Conservation (phyloP, 1,140 invertebrate species). For the Pissodes strobi region DNA sequence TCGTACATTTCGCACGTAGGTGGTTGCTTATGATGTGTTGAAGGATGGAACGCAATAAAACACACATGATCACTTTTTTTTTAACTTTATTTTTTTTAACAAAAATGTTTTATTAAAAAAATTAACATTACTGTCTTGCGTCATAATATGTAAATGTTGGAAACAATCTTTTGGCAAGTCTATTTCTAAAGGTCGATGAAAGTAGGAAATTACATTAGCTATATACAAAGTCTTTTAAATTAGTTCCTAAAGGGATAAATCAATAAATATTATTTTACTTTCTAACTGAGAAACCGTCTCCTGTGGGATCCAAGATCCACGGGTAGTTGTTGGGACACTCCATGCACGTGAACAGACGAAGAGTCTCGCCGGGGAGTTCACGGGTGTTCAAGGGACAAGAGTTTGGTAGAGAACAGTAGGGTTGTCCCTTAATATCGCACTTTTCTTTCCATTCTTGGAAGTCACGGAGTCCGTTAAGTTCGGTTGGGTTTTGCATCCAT, state of each 20-base stretch:
- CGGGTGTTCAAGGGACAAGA: slow-evolving; percentile 86
- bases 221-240: slow-evolving; percentile 37
- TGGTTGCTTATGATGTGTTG: too few species aligned
- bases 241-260: slow-evolving; percentile 10
- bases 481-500: slow-evolving; percentile 96
- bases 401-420: slow-evolving; percentile 89
- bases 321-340: slow-evolving; percentile 95
- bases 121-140: not conserved
- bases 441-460: slow-evolving; percentile 96
- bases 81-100: slow-evolving; percentile 14
- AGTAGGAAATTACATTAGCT: slow-evolving; percentile 22
- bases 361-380: slow-evolving; percentile 89
- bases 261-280: slow-evolving; percentile 62
- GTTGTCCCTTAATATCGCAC: slow-evolving; percentile 91
- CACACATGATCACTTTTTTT: too few species aligned
- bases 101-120: slow-evolving; percentile 12
- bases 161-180: slow-evolving; percentile 10
- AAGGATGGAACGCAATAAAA: too few species aligned
- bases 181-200: slow-evolving; percentile 1
- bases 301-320: slow-evolving; percentile 92
- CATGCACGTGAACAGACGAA: slow-evolving; percentile 92
- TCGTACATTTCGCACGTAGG: too few species aligned
- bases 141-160: not conserved
- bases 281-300: slow-evolving; percentile 86
- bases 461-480: slow-evolving; percentile 81